These are phyloP conservation scores for Tortrix viridana DNA, from an alignment of 2,888 invertebrate genomes.

Conservation along the genomic window DNA sequence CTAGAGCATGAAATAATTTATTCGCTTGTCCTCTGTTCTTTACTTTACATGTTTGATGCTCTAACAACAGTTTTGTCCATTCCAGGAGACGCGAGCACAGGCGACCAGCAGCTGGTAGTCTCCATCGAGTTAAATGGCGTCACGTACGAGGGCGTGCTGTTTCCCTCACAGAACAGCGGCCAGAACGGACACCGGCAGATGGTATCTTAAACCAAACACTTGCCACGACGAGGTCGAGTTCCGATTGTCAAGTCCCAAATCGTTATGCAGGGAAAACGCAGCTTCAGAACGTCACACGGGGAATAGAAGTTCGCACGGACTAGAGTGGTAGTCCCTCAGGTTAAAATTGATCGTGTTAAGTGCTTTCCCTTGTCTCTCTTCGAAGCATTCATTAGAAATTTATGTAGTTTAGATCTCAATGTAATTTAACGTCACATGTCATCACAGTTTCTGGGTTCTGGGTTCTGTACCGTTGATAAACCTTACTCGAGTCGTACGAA, in stretches of 20 bases:
- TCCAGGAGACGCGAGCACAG: slow-evolving; percentile 91
- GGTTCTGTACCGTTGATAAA: slow-evolving; percentile 17
- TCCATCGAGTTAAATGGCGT: slow-evolving; percentile 98
- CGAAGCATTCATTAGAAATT: slow-evolving; percentile 34
- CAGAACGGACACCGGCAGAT: slow-evolving; percentile 75
- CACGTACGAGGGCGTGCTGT: slow-evolving; percentile 97
- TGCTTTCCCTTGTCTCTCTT: slow-evolving; percentile 31
- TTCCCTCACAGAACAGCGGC: slow-evolving; percentile 80
- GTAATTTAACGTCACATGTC: slow-evolving; percentile 31
- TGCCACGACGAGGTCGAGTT: slow-evolving; percentile 17
- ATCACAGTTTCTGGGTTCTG: too few species aligned
- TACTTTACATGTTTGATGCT: too few species aligned
- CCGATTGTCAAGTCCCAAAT: slow-evolving; percentile 41
- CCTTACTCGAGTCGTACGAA: too few species aligned
- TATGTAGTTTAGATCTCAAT: slow-evolving; percentile 37
- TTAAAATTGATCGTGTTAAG: slow-evolving; percentile 16
- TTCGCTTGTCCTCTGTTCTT: too few species aligned
- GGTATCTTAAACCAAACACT: slow-evolving; percentile 64
- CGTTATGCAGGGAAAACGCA: slow-evolving; percentile 27
- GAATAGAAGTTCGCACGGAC: slow-evolving; percentile 18
- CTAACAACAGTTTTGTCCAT: not conserved
- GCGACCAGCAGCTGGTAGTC: slow-evolving; percentile 95
- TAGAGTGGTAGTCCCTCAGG: slow-evolving; percentile 1
- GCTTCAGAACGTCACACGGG: slow-evolving; percentile 26
- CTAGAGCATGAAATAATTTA: too few species aligned